phyloP scores from a whole-genome alignment of 1,140 invertebrate species.

The Drosophila lowei region DNA sequence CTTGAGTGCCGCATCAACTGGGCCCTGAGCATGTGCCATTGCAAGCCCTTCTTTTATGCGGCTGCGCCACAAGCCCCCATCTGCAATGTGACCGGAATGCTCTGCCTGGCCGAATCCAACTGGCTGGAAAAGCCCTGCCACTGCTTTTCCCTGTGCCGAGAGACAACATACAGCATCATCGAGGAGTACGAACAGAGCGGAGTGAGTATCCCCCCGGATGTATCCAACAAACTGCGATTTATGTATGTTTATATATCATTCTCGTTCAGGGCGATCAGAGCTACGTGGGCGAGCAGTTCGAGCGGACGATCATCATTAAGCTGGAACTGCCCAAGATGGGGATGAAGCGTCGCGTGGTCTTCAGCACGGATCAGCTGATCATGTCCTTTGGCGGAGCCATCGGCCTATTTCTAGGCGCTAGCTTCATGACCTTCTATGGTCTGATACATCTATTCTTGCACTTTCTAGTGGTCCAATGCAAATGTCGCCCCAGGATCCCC shows the following conservation, averaged over 20 bases:
- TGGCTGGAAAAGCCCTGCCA: conserved; percentile 58
- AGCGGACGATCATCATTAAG: conserved; percentile 62
- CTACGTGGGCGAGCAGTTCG: conserved; percentile 55
- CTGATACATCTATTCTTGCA: conserved; percentile 51
- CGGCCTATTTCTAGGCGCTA: conserved; percentile 76
- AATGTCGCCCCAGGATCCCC: conserved; percentile 11
- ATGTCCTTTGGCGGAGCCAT: conserved; percentile 78
- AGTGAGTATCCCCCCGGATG: conserved; percentile 14
- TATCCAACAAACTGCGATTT: not conserved
- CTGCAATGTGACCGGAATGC: conserved; percentile 61
- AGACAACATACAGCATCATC: conserved; percentile 54
- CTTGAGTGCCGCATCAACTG: conserved; percentile 69
- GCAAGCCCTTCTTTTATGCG: conserved; percentile 75
- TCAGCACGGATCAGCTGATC: conserved; percentile 75
- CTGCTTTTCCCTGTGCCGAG: conserved; percentile 60
- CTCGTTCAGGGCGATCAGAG: conserved; percentile 32
- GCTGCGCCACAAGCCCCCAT: conserved; percentile 32
- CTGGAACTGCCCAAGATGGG: conserved; percentile 68
- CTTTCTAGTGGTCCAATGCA: conserved; percentile 52
- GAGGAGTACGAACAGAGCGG: conserved; percentile 42
- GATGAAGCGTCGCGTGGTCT: conserved; percentile 74
- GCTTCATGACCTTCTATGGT: conserved; percentile 74
- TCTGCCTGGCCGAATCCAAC: conserved; percentile 57
- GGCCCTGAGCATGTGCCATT: conserved; percentile 58
- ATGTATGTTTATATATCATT: not conserved